A percentile compares a stretch with the other conserved stretches of the same genome.
Evolutionary conservation across 2,888 invertebrate species (phyloP).

Genomic region (Tortricodes alternella): DNA sequence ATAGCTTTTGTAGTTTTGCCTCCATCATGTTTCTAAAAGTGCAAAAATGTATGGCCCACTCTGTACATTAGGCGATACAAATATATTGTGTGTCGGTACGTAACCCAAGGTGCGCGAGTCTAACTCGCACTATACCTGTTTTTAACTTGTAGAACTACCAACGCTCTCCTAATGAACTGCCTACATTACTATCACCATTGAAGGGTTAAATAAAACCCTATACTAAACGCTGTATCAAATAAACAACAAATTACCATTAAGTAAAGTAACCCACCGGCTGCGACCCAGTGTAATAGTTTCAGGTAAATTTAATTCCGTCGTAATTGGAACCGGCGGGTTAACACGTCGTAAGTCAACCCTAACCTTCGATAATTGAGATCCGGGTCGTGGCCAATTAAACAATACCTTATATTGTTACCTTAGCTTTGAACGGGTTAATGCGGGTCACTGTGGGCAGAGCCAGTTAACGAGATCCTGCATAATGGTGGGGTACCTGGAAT

Average conservation of each 20-base stretch:
- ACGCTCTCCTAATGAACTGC: too few relatives aligned
- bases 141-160: too few relatives aligned
- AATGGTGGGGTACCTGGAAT: not conserved
- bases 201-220: slow-evolving; percentile 30
- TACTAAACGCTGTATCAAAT: not conserved
- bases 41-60: too few relatives aligned
- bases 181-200: slow-evolving; percentile 22
- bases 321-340: slow-evolving; percentile 72
- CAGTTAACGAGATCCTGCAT: not conserved
- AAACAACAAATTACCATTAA: slow-evolving; percentile 12
- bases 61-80: too few relatives aligned
- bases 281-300: slow-evolving; percentile 42
- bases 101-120: too few relatives aligned
- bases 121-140: too few relatives aligned
- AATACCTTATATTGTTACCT: slow-evolving; percentile 36
- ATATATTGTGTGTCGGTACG: too few relatives aligned
- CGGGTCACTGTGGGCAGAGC: slow-evolving; percentile 16
- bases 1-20: too few relatives aligned
- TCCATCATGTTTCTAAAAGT: too few relatives aligned
- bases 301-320: slow-evolving; percentile 78
- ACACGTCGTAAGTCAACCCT: slow-evolving; percentile 78
- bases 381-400: slow-evolving; percentile 42
- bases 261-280: slow-evolving; percentile 11
- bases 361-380: slow-evolving; percentile 79
- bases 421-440: slow-evolving; percentile 2